Evolutionary conservation across 2,797 vertebrate species (phyloP).

Genomic region (Danio albolineatus): DNA sequence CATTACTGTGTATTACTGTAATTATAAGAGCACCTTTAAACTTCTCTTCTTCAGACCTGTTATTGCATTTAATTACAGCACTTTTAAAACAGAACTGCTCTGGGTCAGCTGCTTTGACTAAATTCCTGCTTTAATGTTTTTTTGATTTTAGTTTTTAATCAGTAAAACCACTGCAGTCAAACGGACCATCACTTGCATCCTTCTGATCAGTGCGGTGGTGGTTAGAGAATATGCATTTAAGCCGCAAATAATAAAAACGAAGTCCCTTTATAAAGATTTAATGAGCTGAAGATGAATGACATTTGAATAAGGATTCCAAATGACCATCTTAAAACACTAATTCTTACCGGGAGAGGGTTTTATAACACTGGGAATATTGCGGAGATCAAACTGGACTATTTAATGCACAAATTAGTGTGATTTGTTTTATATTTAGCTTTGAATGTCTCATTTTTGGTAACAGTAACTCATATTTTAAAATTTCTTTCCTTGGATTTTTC

Average conservation of each 20-base stretch:
- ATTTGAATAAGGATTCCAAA: not conserved
- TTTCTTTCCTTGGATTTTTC: not conserved
- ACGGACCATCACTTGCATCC: conserved; percentile 27
- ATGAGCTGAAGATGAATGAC: not conserved
- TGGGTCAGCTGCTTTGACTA: conserved; percentile 13
- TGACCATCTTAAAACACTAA: not conserved
- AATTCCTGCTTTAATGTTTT: conserved; percentile 7
- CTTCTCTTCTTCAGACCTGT: not conserved
- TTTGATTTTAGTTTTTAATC: conserved; percentile 9
- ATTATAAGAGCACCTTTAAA: conserved; percentile 35
- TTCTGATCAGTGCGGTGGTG: not conserved
- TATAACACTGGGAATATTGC: not conserved
- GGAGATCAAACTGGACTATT: not conserved
- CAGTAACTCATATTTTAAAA: not conserved
- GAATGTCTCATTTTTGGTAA: not conserved
- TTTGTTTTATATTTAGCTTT: not conserved
- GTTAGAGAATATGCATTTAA: not conserved
- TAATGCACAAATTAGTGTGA: not conserved
- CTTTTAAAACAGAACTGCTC: conserved; percentile 11
- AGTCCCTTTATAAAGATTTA: not conserved
- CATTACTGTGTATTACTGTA: no score
- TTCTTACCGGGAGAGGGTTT: not conserved
- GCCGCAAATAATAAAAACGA: not conserved
- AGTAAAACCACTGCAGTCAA: conserved; percentile 25
- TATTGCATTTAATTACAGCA: conserved; percentile 32